Percentiles rank a stretch among this genome's conserved stretches.
Evolutionary conservation across 2,113 vertebrate species (phyloP).

Genomic region (Riparia riparia): DNA sequence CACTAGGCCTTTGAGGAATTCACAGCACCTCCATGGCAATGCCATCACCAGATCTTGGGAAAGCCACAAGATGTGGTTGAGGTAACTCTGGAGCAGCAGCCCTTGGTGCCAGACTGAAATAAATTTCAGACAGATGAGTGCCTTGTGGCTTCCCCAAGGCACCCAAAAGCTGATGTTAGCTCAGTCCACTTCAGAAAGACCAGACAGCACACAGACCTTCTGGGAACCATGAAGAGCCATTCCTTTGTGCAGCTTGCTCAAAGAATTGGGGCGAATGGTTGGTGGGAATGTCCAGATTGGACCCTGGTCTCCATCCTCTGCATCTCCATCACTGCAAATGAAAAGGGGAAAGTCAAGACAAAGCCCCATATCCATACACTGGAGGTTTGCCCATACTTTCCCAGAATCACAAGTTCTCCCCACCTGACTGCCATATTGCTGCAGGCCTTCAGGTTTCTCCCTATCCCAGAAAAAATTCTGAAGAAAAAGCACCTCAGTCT

Average conservation of each 20-base stretch:
- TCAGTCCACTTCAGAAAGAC: neutral
- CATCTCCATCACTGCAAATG: slow-evolving; percentile 87
- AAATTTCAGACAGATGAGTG: neutral
- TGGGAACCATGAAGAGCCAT: slow-evolving; percentile 84
- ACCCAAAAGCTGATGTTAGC: neutral
- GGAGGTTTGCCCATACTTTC: neutral
- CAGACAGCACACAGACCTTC: slow-evolving; percentile 73
- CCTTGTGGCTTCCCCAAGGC: neutral
- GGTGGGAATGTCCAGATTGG: slow-evolving; percentile 95
- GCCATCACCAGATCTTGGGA: neutral
- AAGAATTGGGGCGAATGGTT: slow-evolving; percentile 88
- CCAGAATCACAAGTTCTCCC: neutral
- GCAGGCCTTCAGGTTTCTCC: neutral
- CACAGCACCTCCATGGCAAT: neutral
- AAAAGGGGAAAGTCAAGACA: neutral
- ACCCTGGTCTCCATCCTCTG: slow-evolving; percentile 87
- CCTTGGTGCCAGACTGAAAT: neutral
- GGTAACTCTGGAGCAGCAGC: neutral
- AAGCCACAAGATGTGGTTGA: neutral
- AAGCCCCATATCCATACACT: neutral
- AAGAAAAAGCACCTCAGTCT: neutral
- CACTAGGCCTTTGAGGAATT: neutral
- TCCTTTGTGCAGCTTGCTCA: slow-evolving; percentile 90
- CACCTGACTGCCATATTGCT: accelerated
- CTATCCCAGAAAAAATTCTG: neutral